These are phyloP conservation scores for Remorina albescens DNA, from an alignment of 2,797 vertebrate genomes.

Conservation along the genomic window DNA sequence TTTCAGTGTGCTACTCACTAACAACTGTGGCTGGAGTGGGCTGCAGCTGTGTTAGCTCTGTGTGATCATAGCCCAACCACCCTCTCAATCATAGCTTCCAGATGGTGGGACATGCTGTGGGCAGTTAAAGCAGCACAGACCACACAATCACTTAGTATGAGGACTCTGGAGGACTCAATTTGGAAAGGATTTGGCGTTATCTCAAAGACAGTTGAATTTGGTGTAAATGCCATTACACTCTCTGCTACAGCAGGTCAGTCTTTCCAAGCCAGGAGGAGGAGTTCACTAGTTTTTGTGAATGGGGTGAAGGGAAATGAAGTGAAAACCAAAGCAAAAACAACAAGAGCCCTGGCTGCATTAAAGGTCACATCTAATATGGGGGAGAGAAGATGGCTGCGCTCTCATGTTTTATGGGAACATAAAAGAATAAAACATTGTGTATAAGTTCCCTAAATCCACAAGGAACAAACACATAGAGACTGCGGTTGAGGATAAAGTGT, in stretches of 20 bases:
- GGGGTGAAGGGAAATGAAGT: not conserved
- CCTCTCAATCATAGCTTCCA: constrained; percentile 75
- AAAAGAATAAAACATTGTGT: not conserved
- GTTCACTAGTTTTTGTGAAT: constrained; percentile 6
- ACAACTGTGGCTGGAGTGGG: constrained; percentile 64
- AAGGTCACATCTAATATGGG: constrained; percentile 32
- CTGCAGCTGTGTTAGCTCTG: constrained; percentile 73
- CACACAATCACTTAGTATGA: constrained; percentile 63
- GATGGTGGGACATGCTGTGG: constrained; percentile 67
- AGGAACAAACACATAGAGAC: constrained; percentile 8
- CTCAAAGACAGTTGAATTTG: constrained; percentile 21
- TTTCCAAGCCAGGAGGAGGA: constrained; percentile 22
- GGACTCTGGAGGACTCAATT: constrained; percentile 38
- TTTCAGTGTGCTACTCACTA: constrained; percentile 57
- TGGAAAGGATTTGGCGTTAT: constrained; percentile 49
- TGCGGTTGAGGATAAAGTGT: not conserved
- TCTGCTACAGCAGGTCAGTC: constrained; percentile 32
- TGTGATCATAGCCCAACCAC: constrained; percentile 68
- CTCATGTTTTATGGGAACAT: not conserved
- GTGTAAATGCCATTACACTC: constrained; percentile 37
- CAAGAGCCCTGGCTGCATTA: constrained; percentile 14
- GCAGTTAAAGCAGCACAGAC: constrained; percentile 62
- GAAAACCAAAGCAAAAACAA: constrained; percentile 26
- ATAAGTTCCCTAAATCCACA: constrained; percentile 1
- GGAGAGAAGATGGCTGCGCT: not conserved